These are phyloP conservation scores for Microhierax caerulescens DNA, from an alignment of 2,797 vertebrate species.

Conservation along the genomic window DNA sequence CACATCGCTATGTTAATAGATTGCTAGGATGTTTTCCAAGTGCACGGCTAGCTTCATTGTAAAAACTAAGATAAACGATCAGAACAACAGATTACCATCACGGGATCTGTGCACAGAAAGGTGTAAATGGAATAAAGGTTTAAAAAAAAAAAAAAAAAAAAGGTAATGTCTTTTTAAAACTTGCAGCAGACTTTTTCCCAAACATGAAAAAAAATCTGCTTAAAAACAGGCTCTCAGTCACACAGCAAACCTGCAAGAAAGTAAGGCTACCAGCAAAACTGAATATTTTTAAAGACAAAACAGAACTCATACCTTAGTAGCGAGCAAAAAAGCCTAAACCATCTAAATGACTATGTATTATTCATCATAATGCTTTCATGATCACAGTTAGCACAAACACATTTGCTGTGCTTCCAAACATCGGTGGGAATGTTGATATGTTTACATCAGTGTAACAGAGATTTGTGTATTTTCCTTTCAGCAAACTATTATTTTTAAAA, in stretches of 20 bases:
- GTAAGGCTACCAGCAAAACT: background rate
- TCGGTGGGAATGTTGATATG: background rate
- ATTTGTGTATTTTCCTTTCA: background rate
- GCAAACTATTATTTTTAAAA: conserved; percentile 40
- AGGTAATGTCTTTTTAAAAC: background rate
- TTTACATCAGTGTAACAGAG: background rate
- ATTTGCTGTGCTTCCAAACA: conserved; percentile 48
- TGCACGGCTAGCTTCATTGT: background rate
- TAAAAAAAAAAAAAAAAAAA: background rate
- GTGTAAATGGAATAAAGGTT: background rate
- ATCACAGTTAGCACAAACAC: background rate
- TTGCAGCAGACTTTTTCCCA: background rate
- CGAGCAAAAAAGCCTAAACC: background rate
- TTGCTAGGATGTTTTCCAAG: background rate
- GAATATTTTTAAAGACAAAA: background rate
- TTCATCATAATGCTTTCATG: background rate
- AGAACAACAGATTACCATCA: background rate
- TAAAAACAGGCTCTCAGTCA: background rate
- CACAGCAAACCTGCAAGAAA: background rate
- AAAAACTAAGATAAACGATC: background rate
- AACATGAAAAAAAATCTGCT: background rate
- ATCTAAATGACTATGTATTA: background rate
- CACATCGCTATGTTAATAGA: conserved; percentile 20
- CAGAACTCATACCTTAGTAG: background rate
- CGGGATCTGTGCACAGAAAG: background rate